Base-by-base conservation (phyloP, 2,113 vertebrate species). In the Parus major region DNA sequence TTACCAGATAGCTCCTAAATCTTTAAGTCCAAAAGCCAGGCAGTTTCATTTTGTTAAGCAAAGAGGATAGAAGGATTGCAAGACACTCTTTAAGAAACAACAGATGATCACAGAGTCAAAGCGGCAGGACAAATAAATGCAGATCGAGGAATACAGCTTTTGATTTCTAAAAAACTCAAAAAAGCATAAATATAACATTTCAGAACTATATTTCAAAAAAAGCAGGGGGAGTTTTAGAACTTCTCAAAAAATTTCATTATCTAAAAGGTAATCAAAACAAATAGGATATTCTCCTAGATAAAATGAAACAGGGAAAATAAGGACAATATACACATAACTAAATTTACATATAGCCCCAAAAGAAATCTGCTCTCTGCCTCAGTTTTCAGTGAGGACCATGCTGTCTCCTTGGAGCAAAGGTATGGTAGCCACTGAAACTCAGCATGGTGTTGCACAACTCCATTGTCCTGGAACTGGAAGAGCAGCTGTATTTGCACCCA, bases 181-280 rank as follows among this genome's bases (percentile, higher is more conserved):
- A 50, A 23, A 53, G 5, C 35, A 50, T 21, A 8, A 65, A 46
- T 27, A 33, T 3, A 82, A 82, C 24, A 25, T 25, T 10, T 35
- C 44, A 33, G 9, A 66, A 20, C 9, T 49, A 7, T 13, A 50
- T 61, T 69, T 35, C 2, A 10, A 53, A 53, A 80, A 36, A 13
- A 1, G 10, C 15, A 3, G 25, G 7, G 4, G 5, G 9, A 33
- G 13, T 57, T 12, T 7, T 25, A 49, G 7, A 33, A 27, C 5
- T 1, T 46, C 4, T 65, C 13, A 27, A 68, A 27, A 23, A 42
- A 0, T 2, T n/a, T 33, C 71, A 33, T 44, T 4, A 44, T 44
- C 18, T 35, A 49, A 53, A 53, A 81, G 8, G 7, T 42, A 42
- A 76, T 24, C 31, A 72, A 63, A 63, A 68, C 12, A 12, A 56